Conservation (phyloP, 1,140 invertebrate species). For the Drosophila chauvacae region DNA sequence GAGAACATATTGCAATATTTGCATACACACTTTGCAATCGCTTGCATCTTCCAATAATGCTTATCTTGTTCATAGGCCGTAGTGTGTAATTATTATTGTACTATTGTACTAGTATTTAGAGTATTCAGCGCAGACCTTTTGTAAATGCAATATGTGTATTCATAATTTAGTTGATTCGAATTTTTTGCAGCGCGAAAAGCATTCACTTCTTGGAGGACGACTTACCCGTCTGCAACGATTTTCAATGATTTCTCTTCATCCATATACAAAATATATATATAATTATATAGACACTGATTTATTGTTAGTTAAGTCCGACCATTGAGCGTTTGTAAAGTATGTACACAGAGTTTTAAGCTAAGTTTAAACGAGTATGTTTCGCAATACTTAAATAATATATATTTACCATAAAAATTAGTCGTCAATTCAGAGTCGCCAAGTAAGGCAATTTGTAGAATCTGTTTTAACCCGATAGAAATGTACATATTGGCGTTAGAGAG, state of each 20-base stretch:
- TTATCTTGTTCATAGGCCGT: conserved; percentile 68
- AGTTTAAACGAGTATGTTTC: conserved; percentile 73
- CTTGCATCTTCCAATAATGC: conserved; percentile 78
- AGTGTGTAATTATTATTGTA: conserved; percentile 42
- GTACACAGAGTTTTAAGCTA: conserved; percentile 68
- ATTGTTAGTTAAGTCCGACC: conserved; percentile 68
- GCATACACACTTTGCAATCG: conserved; percentile 50
- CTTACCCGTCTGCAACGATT: conserved; percentile 41
- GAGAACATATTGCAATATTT: conserved; percentile 58
- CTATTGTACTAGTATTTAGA: conserved; percentile 48
- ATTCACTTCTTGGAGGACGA: conserved; percentile 6
- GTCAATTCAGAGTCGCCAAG: conserved; percentile 72
- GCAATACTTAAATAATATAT: conserved; percentile 57
- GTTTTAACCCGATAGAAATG: conserved; percentile 66
- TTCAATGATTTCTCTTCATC: conserved; percentile 55
- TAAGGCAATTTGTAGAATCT: conserved; percentile 66
- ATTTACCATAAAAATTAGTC: conserved; percentile 60
- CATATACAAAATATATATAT: conserved; percentile 32
- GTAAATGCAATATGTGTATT: conserved; percentile 81
- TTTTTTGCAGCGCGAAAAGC: conserved; percentile 48
- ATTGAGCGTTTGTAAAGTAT: conserved; percentile 80
- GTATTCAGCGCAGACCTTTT: conserved; percentile 59
- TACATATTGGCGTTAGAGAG: conserved; percentile 77
- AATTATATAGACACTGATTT: conserved; percentile 41
- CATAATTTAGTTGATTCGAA: conserved; percentile 75